Base-by-base conservation (phyloP, 2,888 invertebrate species). In the Sphaerophoria taeniata region DNA sequence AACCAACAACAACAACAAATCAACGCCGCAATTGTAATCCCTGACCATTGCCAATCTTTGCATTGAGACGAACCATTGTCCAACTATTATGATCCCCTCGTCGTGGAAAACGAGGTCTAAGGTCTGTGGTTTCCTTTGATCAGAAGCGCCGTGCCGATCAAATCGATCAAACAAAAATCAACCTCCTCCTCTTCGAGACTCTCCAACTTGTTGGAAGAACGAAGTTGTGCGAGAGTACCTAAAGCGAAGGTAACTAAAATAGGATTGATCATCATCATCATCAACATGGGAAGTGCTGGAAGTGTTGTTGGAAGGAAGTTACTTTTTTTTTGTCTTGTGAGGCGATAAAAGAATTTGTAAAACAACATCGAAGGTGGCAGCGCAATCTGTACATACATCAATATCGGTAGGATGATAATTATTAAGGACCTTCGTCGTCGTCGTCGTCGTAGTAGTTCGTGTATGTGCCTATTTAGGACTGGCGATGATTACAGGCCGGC, bases 401-500 rank as follows among this genome's bases (percentile, higher is more conserved):
- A 85, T 85, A 65, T 65, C 65, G 76, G 76, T 89, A 90, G 89
- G 89, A 91, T 92, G 91, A 24, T 24, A 24, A 24, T 24, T 24
- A 91, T 91, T 92, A 92, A 92, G 92, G 92, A 91, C 91, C 90
- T 90, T 90, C 90, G 89, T 43, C 43, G 9, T 43, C 39, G 39
- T 43, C 36, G 36, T 36, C 36, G 39, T 39, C 6, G 39, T 39
- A 39, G 39, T 43, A 4, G 43, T 43, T 90, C 90, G 91, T 91
- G 91, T 92, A 91, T 91, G 92, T 91, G 90, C 91, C 91, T 91
- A 92, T 91, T 91, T 91, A 91, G 91, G 90, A 91, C 90, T 90
- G 87, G 91, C 90, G 91, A 91, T 92, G 92, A 92, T 92, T 92
- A 92, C 90, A 92, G 92, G 90, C 91, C 92, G 92, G 92, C 92